These are phyloP conservation scores for Nesidiocoris tenuis DNA, from an alignment of 2,888 invertebrate species.

Conservation along the genomic window DNA sequence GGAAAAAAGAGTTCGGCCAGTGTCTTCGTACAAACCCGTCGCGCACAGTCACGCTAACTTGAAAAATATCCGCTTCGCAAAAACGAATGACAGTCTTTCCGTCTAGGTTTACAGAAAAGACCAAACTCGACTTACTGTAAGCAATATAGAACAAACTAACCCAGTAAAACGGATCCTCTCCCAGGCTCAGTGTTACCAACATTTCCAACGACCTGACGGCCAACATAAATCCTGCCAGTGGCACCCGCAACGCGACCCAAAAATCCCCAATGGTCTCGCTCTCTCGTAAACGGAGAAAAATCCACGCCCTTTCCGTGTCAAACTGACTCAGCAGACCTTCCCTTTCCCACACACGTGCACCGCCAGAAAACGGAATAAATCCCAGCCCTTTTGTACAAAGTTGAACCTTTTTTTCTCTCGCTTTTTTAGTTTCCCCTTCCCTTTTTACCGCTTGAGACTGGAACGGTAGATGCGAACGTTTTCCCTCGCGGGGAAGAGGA, in stretches of 20 bases:
- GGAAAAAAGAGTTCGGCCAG: too few relatives aligned
- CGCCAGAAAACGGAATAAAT: neutral
- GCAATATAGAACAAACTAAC: neutral
- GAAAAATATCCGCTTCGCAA: too few relatives aligned
- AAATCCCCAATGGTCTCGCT: neutral
- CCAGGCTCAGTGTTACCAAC: neutral
- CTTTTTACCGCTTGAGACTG: neutral
- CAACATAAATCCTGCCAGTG: neutral
- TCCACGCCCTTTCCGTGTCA: slow-evolving; percentile 27
- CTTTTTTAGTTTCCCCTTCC: too few relatives aligned
- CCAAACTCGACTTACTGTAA: neutral
- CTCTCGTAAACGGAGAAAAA: neutral
- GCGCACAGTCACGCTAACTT: too few relatives aligned
- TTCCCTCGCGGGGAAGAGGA: neutral
- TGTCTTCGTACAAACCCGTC: too few relatives aligned
- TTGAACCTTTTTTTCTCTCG: neutral
- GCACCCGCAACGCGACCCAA: neutral
- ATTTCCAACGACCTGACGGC: neutral
- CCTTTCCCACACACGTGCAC: neutral
- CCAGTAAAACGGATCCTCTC: neutral
- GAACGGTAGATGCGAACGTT: neutral
- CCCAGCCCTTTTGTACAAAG: neutral
- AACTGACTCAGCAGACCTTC: slow-evolving; percentile 16
- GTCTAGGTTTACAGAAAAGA: neutral
- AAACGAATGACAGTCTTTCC: neutral